phyloP scores from a whole-genome alignment of 2,797 vertebrate species.

The Pachyuromys duprasi region DNA sequence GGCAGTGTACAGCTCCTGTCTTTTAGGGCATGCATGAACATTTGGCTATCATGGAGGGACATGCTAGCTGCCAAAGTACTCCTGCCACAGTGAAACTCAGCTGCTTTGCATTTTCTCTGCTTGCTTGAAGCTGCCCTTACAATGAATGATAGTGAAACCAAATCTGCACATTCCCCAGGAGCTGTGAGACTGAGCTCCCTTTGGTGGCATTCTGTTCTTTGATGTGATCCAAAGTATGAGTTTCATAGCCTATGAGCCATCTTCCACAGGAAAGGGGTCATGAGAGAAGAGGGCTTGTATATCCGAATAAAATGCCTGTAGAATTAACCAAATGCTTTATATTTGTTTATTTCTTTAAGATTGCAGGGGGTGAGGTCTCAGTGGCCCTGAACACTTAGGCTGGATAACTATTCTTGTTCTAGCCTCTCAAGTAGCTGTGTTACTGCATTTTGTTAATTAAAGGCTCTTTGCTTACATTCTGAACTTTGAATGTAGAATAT shows the following conservation, averaged over 20 bases:
- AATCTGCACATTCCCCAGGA: background rate
- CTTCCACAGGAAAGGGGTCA: background rate
- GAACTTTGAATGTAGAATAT: background rate
- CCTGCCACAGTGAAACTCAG: background rate
- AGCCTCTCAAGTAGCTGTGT: background rate
- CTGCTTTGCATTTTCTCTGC: constrained; percentile 15
- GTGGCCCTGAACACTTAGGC: background rate
- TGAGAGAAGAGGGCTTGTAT: background rate
- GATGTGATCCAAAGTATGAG: background rate
- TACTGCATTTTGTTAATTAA: background rate
- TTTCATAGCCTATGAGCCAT: background rate
- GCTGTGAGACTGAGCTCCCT: background rate
- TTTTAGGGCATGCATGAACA: background rate
- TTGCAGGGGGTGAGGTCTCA: no score
- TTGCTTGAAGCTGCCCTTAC: background rate
- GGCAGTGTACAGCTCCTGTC: background rate
- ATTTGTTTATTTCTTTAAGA: background rate
- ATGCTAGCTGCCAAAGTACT: background rate
- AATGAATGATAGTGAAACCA: background rate
- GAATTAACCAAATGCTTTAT: background rate
- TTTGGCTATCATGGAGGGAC: background rate
- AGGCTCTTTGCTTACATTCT: background rate
- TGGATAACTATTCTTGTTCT: background rate
- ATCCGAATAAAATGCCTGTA: background rate
- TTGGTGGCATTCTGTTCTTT: background rate